A percentile compares a stretch with the other conserved stretches of the same genome.
phyloP scores from a whole-genome alignment of 2,888 invertebrate genomes.

The Laspeyria flexula region DNA sequence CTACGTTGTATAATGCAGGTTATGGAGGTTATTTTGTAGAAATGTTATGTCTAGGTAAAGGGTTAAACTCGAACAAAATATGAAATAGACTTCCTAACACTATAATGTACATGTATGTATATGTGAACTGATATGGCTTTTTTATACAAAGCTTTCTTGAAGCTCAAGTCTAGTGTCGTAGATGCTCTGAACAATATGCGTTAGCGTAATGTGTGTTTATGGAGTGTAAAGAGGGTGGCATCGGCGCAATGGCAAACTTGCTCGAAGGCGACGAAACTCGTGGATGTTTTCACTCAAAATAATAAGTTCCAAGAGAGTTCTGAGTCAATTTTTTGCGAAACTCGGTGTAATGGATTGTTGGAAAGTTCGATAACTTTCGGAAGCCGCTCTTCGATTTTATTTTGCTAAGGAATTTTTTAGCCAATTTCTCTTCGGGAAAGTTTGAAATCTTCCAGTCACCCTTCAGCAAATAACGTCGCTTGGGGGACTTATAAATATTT shows the following conservation, averaged over 20 bases:
- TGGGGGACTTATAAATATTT: conserved; percentile 54
- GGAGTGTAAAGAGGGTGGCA: conserved; percentile 54
- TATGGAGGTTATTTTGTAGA: not conserved
- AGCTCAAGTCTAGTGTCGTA: not conserved
- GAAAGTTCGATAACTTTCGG: conserved; percentile 85
- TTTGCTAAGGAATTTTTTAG: conserved; percentile 83
- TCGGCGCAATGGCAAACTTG: conserved; percentile 57
- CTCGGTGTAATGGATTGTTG: conserved; percentile 85
- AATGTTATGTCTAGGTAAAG: not conserved
- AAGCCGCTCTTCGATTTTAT: conserved; percentile 84
- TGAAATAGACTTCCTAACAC: not conserved
- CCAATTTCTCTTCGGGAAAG: conserved; percentile 80
- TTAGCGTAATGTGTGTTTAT: conserved; percentile 51
- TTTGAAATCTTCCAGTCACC: conserved; percentile 80
- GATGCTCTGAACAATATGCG: conserved; percentile 33
- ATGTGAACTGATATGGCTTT: not conserved
- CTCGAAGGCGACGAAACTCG: conserved; percentile 71
- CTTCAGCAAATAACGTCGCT: conserved; percentile 65
- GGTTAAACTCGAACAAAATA: not conserved
- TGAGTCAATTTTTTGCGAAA: conserved; percentile 82
- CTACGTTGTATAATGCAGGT: not conserved
- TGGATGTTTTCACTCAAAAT: conserved; percentile 84
- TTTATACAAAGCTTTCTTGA: not conserved
- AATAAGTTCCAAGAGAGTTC: conserved; percentile 75
- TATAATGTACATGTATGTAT: not conserved